phyloP scores from a whole-genome alignment of 1,140 invertebrate genomes.

The Anastatus disparis region DNA sequence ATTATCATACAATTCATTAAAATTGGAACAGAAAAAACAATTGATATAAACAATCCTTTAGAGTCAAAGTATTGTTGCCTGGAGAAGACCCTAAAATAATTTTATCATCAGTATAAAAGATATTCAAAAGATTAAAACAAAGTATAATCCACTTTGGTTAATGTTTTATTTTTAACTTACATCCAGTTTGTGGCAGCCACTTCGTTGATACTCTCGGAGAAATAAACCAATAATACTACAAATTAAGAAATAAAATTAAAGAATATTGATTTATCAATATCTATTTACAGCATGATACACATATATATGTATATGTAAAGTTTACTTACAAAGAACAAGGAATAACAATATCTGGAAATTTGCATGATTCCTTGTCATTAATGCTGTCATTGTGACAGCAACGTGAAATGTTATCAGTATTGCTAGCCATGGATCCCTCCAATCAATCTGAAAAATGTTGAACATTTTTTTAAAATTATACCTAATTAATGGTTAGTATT shows the following conservation, averaged over 20 bases:
- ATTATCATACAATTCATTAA: slow-evolving; percentile 91
- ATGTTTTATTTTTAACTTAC: slow-evolving; percentile 56
- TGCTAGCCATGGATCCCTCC: slow-evolving; percentile 87
- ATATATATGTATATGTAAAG: slow-evolving; percentile 5
- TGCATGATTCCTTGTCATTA: slow-evolving; percentile 84
- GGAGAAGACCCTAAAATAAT: slow-evolving; percentile 76
- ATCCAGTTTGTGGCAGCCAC: slow-evolving; percentile 85
- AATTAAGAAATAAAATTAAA: slow-evolving; percentile 47
- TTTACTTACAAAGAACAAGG: slow-evolving; percentile 79
- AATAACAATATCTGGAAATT: slow-evolving; percentile 89
- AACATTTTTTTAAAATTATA: too few relatives aligned
- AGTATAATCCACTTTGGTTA: slow-evolving; percentile 1
- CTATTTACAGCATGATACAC: neutral
- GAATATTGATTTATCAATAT: neutral
- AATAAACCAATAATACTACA: slow-evolving; percentile 86
- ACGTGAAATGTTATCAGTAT: slow-evolving; percentile 80
- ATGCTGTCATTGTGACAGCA: slow-evolving; percentile 78
- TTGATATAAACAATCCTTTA: slow-evolving; percentile 90
- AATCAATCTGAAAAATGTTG: slow-evolving; percentile 88
- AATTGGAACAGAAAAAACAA: slow-evolving; percentile 90
- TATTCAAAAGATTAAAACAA: neutral
- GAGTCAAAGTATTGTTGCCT: slow-evolving; percentile 93
- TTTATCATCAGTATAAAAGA: slow-evolving; percentile 28
- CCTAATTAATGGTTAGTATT: too few relatives aligned
- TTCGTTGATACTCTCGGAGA: slow-evolving; percentile 89